These are phyloP conservation scores for Nothobranchius kuhntae DNA, from an alignment of 2,113 vertebrate species.

Conservation along the genomic window DNA sequence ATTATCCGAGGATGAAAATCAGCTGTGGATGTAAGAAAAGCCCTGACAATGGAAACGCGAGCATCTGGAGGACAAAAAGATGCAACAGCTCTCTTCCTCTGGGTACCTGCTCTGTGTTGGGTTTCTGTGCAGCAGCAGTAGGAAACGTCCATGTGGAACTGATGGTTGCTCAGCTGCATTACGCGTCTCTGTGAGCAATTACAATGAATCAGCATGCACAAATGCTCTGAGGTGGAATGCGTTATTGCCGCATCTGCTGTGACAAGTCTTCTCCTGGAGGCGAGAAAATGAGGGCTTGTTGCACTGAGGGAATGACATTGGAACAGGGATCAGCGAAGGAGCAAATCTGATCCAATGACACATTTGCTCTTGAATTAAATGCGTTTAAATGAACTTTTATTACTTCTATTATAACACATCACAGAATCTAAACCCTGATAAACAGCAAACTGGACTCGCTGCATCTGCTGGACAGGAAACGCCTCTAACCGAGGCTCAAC, in stretches of 20 bases:
- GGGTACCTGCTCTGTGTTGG: background rate
- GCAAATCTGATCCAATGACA: background rate
- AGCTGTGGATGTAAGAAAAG: conserved; percentile 8
- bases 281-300: background rate
- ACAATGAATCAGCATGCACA: background rate
- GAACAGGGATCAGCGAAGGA: background rate
- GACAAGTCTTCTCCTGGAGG: background rate
- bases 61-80: background rate
- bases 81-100: background rate
- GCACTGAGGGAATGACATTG: background rate
- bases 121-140: background rate
- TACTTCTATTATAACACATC: too few relatives aligned
- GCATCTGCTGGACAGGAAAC: too few relatives aligned
- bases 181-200: background rate
- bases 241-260: background rate
- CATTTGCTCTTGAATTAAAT: background rate
- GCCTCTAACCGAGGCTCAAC: too few relatives aligned
- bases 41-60: background rate
- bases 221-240: too few relatives aligned
- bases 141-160: background rate
- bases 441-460: too few relatives aligned
- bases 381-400: too few relatives aligned
- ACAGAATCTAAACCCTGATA: too few relatives aligned
- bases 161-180: background rate
- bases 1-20: conserved; percentile 3